Evolutionary conservation across 2,797 vertebrate species (phyloP).

Genomic region (Chaetodon trifasciatus): DNA sequence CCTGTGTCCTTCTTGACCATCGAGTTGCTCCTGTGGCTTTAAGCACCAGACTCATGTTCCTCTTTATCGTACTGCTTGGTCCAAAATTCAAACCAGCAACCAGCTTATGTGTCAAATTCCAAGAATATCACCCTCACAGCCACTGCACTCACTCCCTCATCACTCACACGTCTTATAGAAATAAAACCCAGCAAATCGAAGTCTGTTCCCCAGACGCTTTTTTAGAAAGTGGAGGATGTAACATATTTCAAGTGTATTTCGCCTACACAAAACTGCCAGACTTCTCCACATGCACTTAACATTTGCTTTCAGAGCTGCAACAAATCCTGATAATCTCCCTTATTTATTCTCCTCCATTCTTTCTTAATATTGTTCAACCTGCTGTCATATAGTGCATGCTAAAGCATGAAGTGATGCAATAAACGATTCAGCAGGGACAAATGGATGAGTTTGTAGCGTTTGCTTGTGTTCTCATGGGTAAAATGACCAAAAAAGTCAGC

Average conservation of each 20-base stretch:
- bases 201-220: neutral
- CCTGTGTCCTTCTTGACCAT: neutral
- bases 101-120: neutral
- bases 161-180: neutral
- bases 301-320: slow-evolving; percentile 21
- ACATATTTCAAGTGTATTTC: slow-evolving; percentile 33
- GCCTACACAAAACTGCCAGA: slow-evolving; percentile 33
- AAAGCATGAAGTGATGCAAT: slow-evolving; percentile 4
- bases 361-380: neutral
- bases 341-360: too few relatives aligned
- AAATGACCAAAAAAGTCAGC: neutral
- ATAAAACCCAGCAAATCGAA: slow-evolving; percentile 9
- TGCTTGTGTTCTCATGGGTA: neutral
- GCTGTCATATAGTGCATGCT: neutral
- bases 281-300: slow-evolving; percentile 21
- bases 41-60: neutral
- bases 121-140: neutral
- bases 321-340: slow-evolving; percentile 26
- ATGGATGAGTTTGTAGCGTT: slow-evolving; percentile 6
- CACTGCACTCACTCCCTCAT: neutral
- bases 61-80: neutral
- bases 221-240: neutral
- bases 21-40: neutral
- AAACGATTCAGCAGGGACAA: slow-evolving; percentile 4
- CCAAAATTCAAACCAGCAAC: slow-evolving; percentile 3